Conservation (phyloP, 1,140 invertebrate species). For the Lasioglossum albipes region DNA sequence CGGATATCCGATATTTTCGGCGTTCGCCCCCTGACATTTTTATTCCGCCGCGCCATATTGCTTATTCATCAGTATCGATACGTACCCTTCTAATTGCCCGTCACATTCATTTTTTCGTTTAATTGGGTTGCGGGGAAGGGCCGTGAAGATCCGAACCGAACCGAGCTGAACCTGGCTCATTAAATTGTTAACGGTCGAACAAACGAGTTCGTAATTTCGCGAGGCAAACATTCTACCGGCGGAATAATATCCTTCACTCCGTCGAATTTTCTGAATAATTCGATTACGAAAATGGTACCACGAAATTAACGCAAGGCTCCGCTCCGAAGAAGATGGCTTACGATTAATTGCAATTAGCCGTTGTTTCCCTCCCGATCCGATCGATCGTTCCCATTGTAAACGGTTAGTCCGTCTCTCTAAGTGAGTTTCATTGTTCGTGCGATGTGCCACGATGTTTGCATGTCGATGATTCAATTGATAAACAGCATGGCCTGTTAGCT, state of each 20-base stretch:
- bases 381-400: not conserved
- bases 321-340: not conserved
- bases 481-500: not conserved
- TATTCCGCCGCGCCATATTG: not conserved
- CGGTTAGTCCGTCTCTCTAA: not conserved
- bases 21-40: not conserved
- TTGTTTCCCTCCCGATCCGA: not conserved
- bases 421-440: constrained; percentile 4
- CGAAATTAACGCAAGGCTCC: not conserved
- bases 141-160: too few species aligned
- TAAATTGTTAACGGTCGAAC: constrained; percentile 1
- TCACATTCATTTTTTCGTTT: constrained; percentile 3
- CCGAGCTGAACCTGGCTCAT: not conserved
- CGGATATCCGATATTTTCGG: constrained; percentile 11
- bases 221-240: not conserved
- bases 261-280: not conserved
- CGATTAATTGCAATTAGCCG: constrained; percentile 7
- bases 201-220: not conserved
- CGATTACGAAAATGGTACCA: not conserved
- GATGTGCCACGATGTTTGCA: not conserved
- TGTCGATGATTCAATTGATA: not conserved
- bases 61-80: constrained; percentile 17
- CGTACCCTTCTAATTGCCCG: constrained; percentile 1
- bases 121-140: not conserved
- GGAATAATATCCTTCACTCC: not conserved